phyloP scores from a whole-genome alignment of 2,888 invertebrate species.

The Calliopum simillimum region DNA sequence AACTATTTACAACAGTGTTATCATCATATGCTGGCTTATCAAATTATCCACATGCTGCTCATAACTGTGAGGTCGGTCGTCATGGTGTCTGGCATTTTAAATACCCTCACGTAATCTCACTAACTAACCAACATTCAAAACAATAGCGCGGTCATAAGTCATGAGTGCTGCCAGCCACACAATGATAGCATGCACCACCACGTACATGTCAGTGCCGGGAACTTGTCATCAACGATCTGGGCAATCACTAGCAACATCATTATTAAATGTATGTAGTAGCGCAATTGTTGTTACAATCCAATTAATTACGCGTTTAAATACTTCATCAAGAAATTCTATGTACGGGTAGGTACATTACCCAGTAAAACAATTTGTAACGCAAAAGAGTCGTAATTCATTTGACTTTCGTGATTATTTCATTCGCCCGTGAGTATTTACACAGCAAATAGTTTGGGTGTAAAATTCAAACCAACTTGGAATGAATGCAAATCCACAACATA shows the following conservation, averaged over 20 bases:
- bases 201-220: neutral
- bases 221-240: neutral
- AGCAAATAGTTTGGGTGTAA: no score
- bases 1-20: no score
- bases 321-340: constrained; percentile 46
- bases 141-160: constrained; percentile 58
- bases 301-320: constrained; percentile 43
- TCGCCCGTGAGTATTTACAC: no score
- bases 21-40: constrained; percentile 8
- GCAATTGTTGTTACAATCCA: constrained; percentile 2
- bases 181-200: neutral
- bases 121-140: neutral
- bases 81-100: constrained; percentile 49
- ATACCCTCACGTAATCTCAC: neutral
- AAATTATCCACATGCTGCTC: constrained; percentile 32
- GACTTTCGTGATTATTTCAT: no score
- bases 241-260: neutral
- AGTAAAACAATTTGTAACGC: no score
- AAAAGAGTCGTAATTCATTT: no score
- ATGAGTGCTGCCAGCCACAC: constrained; percentile 35
- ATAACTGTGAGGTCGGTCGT: constrained; percentile 42
- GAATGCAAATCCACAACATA: no score
- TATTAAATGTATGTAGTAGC: neutral
- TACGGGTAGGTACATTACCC: constrained; percentile 2
- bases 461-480: no score